Percentiles rank a stretch among this genome's conserved stretches.
Conservation (phyloP, 1,140 invertebrate genomes). For the Ooceraea biroi region DNA sequence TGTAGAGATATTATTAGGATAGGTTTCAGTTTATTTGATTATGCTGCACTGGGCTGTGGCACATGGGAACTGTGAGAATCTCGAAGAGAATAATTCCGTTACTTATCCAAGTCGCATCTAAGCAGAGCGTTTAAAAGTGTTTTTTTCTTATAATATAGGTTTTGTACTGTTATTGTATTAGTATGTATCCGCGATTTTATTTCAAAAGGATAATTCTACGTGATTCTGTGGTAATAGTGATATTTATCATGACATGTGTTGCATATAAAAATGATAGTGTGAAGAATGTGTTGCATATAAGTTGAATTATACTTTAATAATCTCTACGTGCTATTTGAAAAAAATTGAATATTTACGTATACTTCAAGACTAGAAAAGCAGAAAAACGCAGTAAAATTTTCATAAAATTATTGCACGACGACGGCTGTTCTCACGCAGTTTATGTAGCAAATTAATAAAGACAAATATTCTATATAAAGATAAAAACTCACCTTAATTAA, state of each 20-base stretch:
- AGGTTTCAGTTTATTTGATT: slow-evolving; percentile 71
- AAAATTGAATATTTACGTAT: background rate
- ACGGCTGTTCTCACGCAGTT: background rate
- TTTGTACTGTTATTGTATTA: background rate
- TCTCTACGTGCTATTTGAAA: background rate
- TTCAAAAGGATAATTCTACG: background rate
- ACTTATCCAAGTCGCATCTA: slow-evolving; percentile 51
- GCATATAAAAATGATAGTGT: background rate
- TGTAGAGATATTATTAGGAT: slow-evolving; percentile 76
- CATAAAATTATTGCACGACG: background rate
- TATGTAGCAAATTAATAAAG: background rate
- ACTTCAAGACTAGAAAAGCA: background rate
- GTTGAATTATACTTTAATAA: background rate
- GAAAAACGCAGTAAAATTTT: background rate
- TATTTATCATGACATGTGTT: background rate
- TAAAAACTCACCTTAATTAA: slow-evolving; percentile 89
- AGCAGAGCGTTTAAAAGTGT: slow-evolving; percentile 6
- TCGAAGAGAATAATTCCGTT: slow-evolving; percentile 35
- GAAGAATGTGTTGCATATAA: background rate
- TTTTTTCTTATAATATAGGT: slow-evolving; percentile 21
- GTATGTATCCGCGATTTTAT: background rate
- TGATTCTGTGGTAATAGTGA: slow-evolving; percentile 5
- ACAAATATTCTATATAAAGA: slow-evolving; percentile 29
- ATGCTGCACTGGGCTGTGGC: slow-evolving; percentile 28
- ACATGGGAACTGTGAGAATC: slow-evolving; percentile 21